Percentiles rank a stretch among this genome's conserved stretches.
Evolutionary conservation across 2,113 vertebrate species (phyloP).

Genomic region (Lepisosteus osseus): DNA sequence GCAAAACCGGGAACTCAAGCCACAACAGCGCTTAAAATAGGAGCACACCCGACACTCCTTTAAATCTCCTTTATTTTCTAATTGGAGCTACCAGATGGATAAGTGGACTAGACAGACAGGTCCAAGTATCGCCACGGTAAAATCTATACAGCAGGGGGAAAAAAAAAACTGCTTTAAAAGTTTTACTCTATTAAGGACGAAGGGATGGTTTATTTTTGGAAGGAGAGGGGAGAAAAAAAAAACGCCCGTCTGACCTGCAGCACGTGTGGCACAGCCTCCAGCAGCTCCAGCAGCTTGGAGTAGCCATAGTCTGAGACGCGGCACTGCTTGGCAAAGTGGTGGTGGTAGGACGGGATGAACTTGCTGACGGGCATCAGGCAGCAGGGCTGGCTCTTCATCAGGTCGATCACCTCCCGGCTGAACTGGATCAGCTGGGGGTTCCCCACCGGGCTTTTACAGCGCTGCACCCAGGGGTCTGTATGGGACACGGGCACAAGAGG

Average conservation of each 20-base stretch:
- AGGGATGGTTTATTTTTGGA: no score
- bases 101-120: no score
- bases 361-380: constrained; percentile 85
- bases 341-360: constrained; percentile 94
- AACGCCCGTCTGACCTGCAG: constrained; percentile 70
- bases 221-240: not conserved
- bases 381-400: constrained; percentile 83
- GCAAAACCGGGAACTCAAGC: not conserved
- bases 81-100: no score
- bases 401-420: constrained; percentile 91
- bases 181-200: no score
- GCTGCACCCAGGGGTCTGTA: constrained; percentile 87
- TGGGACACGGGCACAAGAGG: no score
- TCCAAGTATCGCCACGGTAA: no score
- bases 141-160: no score
- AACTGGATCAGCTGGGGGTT: constrained; percentile 97
- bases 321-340: constrained; percentile 97
- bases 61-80: no score
- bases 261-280: constrained; percentile 94
- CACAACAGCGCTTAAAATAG: no score
- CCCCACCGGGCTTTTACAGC: constrained; percentile 91
- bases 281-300: constrained; percentile 86
- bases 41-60: no score
- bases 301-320: constrained; percentile 94
- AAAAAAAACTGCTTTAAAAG: no score